Evolutionary conservation across 2,113 vertebrate genomes (phyloP).

Genomic region (Tetrax tetrax): DNA sequence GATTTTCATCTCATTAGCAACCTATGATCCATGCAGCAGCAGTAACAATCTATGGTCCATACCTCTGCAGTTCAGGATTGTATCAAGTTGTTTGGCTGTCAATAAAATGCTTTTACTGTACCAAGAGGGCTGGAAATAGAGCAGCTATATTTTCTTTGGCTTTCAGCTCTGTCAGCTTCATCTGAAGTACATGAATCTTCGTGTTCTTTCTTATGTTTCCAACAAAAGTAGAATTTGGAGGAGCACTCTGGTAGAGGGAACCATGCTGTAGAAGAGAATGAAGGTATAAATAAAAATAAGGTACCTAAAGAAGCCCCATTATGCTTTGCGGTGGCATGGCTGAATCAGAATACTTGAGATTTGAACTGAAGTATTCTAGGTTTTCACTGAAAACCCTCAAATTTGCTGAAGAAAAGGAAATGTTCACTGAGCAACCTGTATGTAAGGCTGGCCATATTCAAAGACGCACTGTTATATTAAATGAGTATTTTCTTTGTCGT

Average conservation of each 20-base stretch:
- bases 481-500: neutral
- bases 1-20: neutral
- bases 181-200: neutral
- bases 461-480: neutral
- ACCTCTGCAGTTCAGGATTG: neutral
- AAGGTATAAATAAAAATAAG: neutral
- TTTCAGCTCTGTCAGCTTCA: neutral
- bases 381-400: neutral
- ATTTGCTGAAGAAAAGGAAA: neutral
- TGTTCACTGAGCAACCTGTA: neutral
- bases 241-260: neutral
- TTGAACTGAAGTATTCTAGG: neutral
- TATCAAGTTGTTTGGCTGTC: neutral
- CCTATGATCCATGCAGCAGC: neutral
- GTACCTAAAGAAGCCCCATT: neutral
- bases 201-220: neutral
- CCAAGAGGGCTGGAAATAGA: neutral
- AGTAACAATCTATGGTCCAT: neutral
- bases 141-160: neutral
- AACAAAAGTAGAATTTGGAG: neutral
- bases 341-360: neutral
- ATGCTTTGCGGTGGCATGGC: neutral
- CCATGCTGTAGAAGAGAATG: neutral
- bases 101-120: neutral
- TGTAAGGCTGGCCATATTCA: neutral